Conservation (phyloP, 2,888 invertebrate genomes). For the Malthinus flaveolus region DNA sequence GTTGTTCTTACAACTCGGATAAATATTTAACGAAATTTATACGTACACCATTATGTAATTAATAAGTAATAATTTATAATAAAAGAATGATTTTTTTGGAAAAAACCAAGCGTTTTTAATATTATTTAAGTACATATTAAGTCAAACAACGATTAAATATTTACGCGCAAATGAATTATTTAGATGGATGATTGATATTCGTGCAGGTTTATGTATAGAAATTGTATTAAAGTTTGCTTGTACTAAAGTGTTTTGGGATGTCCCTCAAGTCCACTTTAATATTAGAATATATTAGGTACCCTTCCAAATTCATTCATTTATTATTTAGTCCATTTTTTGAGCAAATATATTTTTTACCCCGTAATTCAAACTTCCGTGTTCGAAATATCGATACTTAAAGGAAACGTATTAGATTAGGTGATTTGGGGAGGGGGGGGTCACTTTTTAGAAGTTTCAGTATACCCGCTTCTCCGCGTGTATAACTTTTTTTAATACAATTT, state of each 20-base stretch:
- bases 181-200: constrained; percentile 33
- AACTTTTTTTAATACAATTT: too few relatives aligned
- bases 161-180: constrained; percentile 23
- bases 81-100: not conserved
- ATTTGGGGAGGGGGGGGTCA: too few relatives aligned
- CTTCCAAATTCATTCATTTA: constrained; percentile 7
- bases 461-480: too few relatives aligned
- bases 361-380: not conserved
- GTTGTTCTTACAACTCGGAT: too few relatives aligned
- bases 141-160: constrained; percentile 36
- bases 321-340: constrained; percentile 8
- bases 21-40: not conserved
- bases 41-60: constrained; percentile 1
- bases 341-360: not conserved
- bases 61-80: constrained; percentile 7
- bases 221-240: constrained; percentile 31
- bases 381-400: too few relatives aligned
- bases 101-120: constrained; percentile 5
- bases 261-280: constrained; percentile 49
- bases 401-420: too few relatives aligned
- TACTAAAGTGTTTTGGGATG: constrained; percentile 39
- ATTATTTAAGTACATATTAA: constrained; percentile 7
- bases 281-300: constrained; percentile 30
- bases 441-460: too few relatives aligned
- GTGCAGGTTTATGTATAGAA: constrained; percentile 23